phyloP scores from a whole-genome alignment of 53 echinoderm and acorn worm genomes.

The Zoroaster sp. region DNA sequence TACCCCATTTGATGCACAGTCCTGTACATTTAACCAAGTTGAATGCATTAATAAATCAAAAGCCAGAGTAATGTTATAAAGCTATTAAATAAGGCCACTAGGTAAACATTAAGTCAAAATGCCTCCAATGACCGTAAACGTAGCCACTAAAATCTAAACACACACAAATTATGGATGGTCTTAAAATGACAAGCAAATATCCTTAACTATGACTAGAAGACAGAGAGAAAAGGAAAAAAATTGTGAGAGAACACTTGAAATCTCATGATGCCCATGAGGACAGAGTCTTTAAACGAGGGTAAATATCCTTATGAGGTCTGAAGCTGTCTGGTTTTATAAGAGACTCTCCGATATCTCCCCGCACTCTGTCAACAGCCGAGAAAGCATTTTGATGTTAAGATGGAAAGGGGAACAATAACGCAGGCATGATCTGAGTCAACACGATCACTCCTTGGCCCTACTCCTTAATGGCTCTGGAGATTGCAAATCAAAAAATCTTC shows the following conservation, averaged over 20 bases:
- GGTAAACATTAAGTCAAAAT: constrained; percentile 41
- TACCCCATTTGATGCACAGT: too few relatives aligned
- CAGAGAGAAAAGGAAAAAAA: neutral
- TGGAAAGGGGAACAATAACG: constrained; percentile 41
- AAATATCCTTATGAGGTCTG: constrained; percentile 45
- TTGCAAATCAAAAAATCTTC: constrained; percentile 27
- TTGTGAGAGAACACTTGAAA: constrained; percentile 22
- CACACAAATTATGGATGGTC: constrained; percentile 55
- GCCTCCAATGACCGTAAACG: neutral
- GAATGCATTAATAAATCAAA: constrained; percentile 11
- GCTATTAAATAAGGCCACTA: constrained; percentile 35
- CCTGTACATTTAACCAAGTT: constrained; percentile 48
- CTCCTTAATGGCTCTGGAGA: constrained; percentile 13
- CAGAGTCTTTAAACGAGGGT: constrained; percentile 37
- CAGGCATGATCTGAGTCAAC: constrained; percentile 25
- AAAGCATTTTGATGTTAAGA: constrained; percentile 59
- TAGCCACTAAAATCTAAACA: constrained; percentile 42
- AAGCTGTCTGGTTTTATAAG: constrained; percentile 36
- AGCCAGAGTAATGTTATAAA: neutral
- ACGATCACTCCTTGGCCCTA: neutral
- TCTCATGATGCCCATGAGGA: neutral
- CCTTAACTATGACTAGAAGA: constrained; percentile 25
- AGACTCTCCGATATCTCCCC: constrained; percentile 23
- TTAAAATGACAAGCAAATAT: constrained; percentile 57
- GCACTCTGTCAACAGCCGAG: constrained; percentile 46